A percentile compares a stretch with the other conserved stretches of the same genome.
These are phyloP conservation scores for Platysteira castanea DNA, from an alignment of 2,113 vertebrate species.

Conservation along the genomic window DNA sequence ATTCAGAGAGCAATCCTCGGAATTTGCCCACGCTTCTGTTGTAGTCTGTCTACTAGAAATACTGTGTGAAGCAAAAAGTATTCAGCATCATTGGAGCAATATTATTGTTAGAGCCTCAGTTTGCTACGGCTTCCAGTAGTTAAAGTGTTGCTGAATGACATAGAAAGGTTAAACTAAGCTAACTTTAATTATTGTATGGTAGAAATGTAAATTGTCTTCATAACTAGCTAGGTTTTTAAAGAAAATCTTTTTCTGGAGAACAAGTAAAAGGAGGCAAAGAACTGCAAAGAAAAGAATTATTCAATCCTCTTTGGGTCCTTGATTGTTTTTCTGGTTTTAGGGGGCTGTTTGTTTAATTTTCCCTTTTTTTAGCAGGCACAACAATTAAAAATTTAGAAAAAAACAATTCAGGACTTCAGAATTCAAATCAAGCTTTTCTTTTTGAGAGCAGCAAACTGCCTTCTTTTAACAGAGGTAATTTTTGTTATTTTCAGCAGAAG, in stretches of 20 bases:
- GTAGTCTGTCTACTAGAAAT: constrained; percentile 57
- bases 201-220: constrained; percentile 48
- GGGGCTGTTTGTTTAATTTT: neutral
- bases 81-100: constrained; percentile 59
- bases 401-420: neutral
- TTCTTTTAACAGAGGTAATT: neutral
- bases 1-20: constrained; percentile 10
- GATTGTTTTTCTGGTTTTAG: neutral
- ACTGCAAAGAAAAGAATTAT: neutral
- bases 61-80: constrained; percentile 56
- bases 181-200: constrained; percentile 45
- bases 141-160: constrained; percentile 9
- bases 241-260: neutral
- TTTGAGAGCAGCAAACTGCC: neutral
- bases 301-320: neutral
- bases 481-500: neutral
- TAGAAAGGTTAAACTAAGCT: constrained; percentile 12
- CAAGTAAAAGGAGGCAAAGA: neutral
- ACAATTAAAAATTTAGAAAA: neutral
- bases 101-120: constrained; percentile 36
- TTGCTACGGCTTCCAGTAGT: constrained; percentile 10
- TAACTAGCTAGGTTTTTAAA: constrained; percentile 47
- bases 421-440: neutral
- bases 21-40: constrained; percentile 51
- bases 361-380: neutral